Evolutionary conservation across 2,797 vertebrate genomes (phyloP).

Genomic region (Melanotaenia nigrans): DNA sequence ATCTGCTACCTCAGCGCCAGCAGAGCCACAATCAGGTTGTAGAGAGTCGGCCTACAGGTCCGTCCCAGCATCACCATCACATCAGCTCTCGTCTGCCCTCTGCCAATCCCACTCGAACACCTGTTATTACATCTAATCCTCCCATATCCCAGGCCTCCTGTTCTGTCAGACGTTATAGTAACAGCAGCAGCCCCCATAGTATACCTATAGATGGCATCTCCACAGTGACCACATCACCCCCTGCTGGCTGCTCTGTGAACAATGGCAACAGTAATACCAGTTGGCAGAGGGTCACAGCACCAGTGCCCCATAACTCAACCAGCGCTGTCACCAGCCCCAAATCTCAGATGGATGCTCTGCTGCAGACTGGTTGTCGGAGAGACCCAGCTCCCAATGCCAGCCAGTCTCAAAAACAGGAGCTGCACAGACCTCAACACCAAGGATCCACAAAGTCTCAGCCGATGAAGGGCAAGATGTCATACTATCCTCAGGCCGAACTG

Average conservation of each 20-base stretch:
- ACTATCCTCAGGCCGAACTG: conserved; percentile 61
- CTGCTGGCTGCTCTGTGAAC: conserved; percentile 57
- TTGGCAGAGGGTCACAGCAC: conserved; percentile 61
- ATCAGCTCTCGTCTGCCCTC: conserved; percentile 59
- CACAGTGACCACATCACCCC: conserved; percentile 42
- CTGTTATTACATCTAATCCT: conserved; percentile 79
- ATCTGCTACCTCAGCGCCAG: conserved; percentile 80
- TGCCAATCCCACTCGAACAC: conserved; percentile 72
- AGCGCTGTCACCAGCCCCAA: conserved; percentile 25
- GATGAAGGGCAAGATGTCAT: conserved; percentile 59
- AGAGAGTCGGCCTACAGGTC: conserved; percentile 57
- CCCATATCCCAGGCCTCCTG: conserved; percentile 61
- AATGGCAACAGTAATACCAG: conserved; percentile 35
- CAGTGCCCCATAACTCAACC: conserved; percentile 36
- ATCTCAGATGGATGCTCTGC: conserved; percentile 53
- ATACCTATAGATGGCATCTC: conserved; percentile 27
- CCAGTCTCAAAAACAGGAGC: conserved; percentile 48
- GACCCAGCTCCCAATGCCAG: conserved; percentile 44
- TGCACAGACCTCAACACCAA: conserved; percentile 51
- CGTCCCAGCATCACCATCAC: conserved; percentile 63
- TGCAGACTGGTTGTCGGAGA: conserved; percentile 66
- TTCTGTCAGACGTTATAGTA: conserved; percentile 55
- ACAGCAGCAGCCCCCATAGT: conserved; percentile 29
- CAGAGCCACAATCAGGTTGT: conserved; percentile 71
- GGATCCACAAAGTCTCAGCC: conserved; percentile 41